phyloP scores from a whole-genome alignment of 2,888 invertebrate species.

The Nemotelus nigrinus region DNA sequence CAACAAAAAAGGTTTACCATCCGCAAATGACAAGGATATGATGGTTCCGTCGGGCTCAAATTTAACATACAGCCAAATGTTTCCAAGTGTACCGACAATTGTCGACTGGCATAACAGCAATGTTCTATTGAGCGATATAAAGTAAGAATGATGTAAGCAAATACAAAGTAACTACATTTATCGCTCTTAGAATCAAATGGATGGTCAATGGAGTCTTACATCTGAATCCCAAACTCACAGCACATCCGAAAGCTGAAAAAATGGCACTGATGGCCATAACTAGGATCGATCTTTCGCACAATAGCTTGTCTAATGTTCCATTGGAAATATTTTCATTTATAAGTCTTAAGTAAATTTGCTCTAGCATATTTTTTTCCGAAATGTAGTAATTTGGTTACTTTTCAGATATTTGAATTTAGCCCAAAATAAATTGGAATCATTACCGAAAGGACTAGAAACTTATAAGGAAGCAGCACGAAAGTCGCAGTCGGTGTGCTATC shows the following conservation, averaged over 20 bases:
- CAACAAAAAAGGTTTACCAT: conserved; percentile 82
- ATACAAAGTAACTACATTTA: neutral
- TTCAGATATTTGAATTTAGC: conserved; percentile 81
- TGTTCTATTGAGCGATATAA: conserved; percentile 76
- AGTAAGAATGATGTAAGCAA: conserved; percentile 57
- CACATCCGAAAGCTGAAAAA: conserved; percentile 73
- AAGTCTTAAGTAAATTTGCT: conserved; percentile 72
- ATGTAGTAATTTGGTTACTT: neutral
- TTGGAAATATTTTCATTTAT: conserved; percentile 83
- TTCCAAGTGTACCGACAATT: conserved; percentile 85
- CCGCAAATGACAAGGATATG: conserved; percentile 65
- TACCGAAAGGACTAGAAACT: conserved; percentile 68
- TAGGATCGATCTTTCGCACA: conserved; percentile 90
- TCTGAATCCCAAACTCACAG: conserved; percentile 83
- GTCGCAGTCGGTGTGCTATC: conserved; percentile 64
- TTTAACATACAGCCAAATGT: conserved; percentile 81
- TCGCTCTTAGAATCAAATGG: conserved; percentile 74
- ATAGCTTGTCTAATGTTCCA: conserved; percentile 83
- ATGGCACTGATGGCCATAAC: conserved; percentile 91
- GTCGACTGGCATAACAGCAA: conserved; percentile 91
- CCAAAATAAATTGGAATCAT: conserved; percentile 85
- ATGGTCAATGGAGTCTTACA: conserved; percentile 83
- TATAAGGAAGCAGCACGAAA: conserved; percentile 55
- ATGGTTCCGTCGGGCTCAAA: conserved; percentile 69
- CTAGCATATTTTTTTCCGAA: no score